phyloP scores from a whole-genome alignment of 2,797 vertebrate genomes.

The Helicolenus hilgendorfi region DNA sequence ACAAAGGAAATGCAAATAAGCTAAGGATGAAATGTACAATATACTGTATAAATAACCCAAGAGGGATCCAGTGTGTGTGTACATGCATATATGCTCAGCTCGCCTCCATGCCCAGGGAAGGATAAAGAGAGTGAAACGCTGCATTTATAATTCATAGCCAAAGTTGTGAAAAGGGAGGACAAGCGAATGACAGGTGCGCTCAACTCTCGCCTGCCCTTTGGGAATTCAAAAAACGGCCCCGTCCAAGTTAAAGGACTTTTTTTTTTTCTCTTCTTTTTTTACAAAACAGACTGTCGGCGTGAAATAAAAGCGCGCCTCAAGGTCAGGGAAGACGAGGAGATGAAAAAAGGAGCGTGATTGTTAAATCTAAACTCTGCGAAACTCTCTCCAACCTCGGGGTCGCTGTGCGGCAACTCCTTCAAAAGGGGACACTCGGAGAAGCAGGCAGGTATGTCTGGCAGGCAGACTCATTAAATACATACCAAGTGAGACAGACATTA shows the following conservation, averaged over 20 bases:
- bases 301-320: slow-evolving; percentile 34
- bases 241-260: slow-evolving; percentile 37
- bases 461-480: slow-evolving; percentile 75
- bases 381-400: slow-evolving; percentile 21
- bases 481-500: slow-evolving; percentile 31
- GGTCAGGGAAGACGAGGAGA: slow-evolving; percentile 62
- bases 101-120: slow-evolving; percentile 31
- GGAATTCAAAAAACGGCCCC: slow-evolving; percentile 52
- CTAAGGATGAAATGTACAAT: slow-evolving; percentile 72
- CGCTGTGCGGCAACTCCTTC: slow-evolving; percentile 36
- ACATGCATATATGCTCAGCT: neutral
- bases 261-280: slow-evolving; percentile 11
- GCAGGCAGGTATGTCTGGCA: slow-evolving; percentile 61
- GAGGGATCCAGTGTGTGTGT: slow-evolving; percentile 52
- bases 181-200: slow-evolving; percentile 72
- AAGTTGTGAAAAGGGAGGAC: slow-evolving; percentile 74
- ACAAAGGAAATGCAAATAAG: slow-evolving; percentile 85
- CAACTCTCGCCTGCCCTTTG: slow-evolving; percentile 43
- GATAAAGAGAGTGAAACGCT: slow-evolving; percentile 61
- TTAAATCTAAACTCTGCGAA: slow-evolving; percentile 68
- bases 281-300: neutral
- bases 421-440: slow-evolving; percentile 47
- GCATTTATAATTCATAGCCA: slow-evolving; percentile 79
- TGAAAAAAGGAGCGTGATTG: slow-evolving; percentile 41
- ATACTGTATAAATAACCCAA: slow-evolving; percentile 83